phyloP scores from a whole-genome alignment of 2,888 invertebrate genomes.

The Nowickia ferox region DNA sequence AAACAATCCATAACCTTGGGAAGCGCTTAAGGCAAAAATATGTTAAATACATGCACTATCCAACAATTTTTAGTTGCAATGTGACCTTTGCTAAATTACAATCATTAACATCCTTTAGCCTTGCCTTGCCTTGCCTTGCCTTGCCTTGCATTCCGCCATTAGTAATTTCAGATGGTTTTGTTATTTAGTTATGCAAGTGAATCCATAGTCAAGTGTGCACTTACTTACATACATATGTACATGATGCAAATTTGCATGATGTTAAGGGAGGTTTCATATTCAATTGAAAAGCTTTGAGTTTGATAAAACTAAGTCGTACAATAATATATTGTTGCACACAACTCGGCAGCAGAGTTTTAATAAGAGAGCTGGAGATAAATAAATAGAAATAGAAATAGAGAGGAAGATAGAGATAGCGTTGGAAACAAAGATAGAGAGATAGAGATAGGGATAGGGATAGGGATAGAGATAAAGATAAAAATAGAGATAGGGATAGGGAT shows the following conservation, averaged over 20 bases:
- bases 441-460: too few relatives aligned
- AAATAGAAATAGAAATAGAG: too few relatives aligned
- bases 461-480: too few relatives aligned
- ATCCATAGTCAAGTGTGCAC: neutral
- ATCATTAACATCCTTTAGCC: slow-evolving; percentile 27
- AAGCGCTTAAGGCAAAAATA: neutral
- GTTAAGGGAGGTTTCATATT: neutral
- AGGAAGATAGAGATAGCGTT: too few relatives aligned
- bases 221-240: neutral
- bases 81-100: slow-evolving; percentile 30
- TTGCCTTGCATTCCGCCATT: neutral
- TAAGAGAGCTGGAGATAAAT: too few relatives aligned
- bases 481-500: too few relatives aligned
- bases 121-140: neutral
- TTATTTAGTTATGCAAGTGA: neutral
- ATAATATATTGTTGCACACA: too few relatives aligned
- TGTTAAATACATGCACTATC: neutral
- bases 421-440: too few relatives aligned
- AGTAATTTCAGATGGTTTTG: slow-evolving; percentile 8
- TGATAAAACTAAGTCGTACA: too few relatives aligned
- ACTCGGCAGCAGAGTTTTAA: too few relatives aligned
- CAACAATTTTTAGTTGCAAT: neutral
- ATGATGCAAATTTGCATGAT: neutral
- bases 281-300: too few relatives aligned
- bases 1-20: neutral